Percentiles rank a stretch among this genome's conserved stretches.
phyloP scores from a whole-genome alignment of 2,113 vertebrate species.

The Chlorodrepanis virens region DNA sequence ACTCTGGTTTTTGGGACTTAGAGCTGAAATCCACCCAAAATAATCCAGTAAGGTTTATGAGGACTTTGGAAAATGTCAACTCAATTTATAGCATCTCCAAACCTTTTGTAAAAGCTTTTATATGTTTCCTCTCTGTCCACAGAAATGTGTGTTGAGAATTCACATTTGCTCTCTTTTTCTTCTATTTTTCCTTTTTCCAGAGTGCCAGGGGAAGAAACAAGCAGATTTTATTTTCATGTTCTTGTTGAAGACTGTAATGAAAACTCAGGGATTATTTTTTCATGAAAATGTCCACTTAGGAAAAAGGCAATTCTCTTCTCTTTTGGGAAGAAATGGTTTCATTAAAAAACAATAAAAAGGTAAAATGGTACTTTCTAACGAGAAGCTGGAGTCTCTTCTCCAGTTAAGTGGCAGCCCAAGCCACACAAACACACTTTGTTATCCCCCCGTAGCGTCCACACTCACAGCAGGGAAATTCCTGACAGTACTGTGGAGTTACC shows the following conservation, averaged over 20 bases:
- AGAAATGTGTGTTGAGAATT: not conserved
- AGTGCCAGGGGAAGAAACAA: not conserved
- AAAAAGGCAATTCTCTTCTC: not conserved
- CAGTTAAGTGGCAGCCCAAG: not conserved
- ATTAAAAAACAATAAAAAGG: not conserved
- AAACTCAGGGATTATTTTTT: not conserved
- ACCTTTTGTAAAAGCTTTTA: not conserved
- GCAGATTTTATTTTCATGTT: not conserved
- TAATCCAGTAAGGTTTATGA: not conserved
- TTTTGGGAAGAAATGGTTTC: not conserved
- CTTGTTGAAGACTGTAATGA: not conserved
- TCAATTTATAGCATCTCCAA: not conserved
- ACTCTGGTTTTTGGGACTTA: not conserved
- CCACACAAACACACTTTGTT: not conserved
- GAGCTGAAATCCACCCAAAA: not conserved
- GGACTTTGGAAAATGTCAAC: not conserved
- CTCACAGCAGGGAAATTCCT: not conserved
- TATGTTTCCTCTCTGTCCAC: not conserved
- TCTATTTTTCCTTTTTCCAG: not conserved
- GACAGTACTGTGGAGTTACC: not conserved
- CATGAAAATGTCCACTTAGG: conserved; percentile 12
- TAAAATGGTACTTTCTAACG: not conserved
- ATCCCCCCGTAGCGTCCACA: not conserved
- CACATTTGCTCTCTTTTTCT: not conserved
- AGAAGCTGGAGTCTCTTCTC: not conserved